Percentiles rank a stretch among this genome's conserved stretches.
Evolutionary conservation across 2,888 invertebrate species (phyloP).

Genomic region (Patella ulyssiponensis): DNA sequence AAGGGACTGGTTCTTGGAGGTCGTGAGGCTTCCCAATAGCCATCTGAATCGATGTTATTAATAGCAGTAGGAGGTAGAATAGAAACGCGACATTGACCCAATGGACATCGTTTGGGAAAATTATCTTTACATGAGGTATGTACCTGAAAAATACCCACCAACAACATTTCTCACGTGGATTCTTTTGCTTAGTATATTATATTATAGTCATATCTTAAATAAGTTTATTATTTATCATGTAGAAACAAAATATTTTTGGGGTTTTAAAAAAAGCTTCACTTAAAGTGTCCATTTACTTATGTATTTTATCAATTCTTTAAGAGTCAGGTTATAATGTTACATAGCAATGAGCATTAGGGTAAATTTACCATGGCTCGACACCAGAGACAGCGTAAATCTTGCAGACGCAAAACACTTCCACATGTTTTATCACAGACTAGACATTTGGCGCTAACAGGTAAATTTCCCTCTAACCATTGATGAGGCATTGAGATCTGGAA

Average conservation of each 20-base stretch:
- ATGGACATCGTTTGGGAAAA: slow-evolving; percentile 84
- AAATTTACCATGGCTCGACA: slow-evolving; percentile 82
- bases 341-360: not conserved
- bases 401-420: slow-evolving; percentile 92
- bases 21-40: slow-evolving; percentile 90
- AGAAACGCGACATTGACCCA: slow-evolving; percentile 91
- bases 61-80: slow-evolving; percentile 95
- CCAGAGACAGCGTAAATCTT: slow-evolving; percentile 98
- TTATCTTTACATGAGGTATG: slow-evolving; percentile 91
- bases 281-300: no score
- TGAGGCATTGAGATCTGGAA: slow-evolving; percentile 85
- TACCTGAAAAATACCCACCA: slow-evolving; percentile 73
- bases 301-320: no score
- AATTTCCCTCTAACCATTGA: slow-evolving; percentile 98
- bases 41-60: slow-evolving; percentile 88
- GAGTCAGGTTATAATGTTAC: no score
- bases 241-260: no score
- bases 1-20: slow-evolving; percentile 82
- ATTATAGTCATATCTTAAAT: no score
- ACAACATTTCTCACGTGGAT: not conserved
- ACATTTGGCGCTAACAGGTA: slow-evolving; percentile 95
- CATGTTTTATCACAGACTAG: slow-evolving; percentile 95
- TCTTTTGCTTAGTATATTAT: no score
- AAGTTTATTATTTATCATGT: no score
- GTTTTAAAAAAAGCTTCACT: no score